Conservation (phyloP, 30 jellyfish, hydroid and myxozoan species). For the Sanderia malayensis region DNA sequence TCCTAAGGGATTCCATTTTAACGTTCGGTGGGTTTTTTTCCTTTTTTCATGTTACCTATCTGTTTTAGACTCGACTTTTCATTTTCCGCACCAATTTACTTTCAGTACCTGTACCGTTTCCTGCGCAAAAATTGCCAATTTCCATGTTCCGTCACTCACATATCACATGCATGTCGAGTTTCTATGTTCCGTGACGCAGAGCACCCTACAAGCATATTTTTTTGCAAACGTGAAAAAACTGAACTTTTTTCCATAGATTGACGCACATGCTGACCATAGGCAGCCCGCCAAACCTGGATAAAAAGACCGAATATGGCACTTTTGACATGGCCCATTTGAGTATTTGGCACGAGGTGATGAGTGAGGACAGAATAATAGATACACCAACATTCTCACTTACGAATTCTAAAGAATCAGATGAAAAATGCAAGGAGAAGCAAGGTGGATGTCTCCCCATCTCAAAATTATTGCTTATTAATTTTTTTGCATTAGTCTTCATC, state of each 20-base stretch:
- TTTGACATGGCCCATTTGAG: conserved; percentile 91
- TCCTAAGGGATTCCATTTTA: too few species aligned
- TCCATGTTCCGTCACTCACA: too few species aligned
- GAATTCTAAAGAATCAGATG: neutral
- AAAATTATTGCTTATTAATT: neutral
- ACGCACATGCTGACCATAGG: conserved; percentile 74
- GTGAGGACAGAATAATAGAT: conserved; percentile 20
- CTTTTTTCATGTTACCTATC: too few species aligned
- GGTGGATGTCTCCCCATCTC: conserved; percentile 22
- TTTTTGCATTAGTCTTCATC: neutral
- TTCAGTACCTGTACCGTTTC: too few species aligned
- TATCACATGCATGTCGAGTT: too few species aligned
- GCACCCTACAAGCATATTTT: too few species aligned
- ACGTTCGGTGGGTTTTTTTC: too few species aligned
- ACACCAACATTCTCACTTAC: conserved; percentile 1
- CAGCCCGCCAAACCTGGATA: conserved; percentile 60
- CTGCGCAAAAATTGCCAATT: too few species aligned
- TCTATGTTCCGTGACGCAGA: too few species aligned
- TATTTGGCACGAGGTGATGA: conserved; percentile 42
- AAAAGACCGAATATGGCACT: conserved; percentile 44
- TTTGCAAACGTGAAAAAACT: too few species aligned
- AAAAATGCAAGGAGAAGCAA: conserved; percentile 20
- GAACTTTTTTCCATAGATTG: conserved; percentile 20
- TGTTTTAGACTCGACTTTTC: too few species aligned
- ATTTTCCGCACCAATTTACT: too few species aligned